A percentile compares a stretch with the other conserved stretches of the same genome.
Conservation (phyloP, 2,888 invertebrate genomes). For the Nemoura dubitans region DNA sequence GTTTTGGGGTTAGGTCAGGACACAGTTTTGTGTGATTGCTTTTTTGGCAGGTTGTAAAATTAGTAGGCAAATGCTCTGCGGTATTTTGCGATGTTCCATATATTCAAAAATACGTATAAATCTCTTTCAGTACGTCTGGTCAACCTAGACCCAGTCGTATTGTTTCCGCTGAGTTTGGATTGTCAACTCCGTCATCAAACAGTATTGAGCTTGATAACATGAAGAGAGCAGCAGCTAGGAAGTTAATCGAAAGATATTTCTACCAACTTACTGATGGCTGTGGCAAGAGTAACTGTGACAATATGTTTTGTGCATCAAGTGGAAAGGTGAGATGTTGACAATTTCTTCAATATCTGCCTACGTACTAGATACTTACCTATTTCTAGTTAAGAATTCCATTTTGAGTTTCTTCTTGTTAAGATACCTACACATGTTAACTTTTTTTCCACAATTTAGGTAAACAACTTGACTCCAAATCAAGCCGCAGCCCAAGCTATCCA, state of each 20-base stretch:
- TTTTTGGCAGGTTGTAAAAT: neutral
- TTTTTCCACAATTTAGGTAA: slow-evolving; percentile 62
- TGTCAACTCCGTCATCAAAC: slow-evolving; percentile 45
- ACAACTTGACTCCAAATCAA: slow-evolving; percentile 83
- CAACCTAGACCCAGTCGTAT: neutral
- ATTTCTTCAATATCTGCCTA: neutral
- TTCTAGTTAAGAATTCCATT: too few species aligned
- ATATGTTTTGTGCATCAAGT: slow-evolving; percentile 89
- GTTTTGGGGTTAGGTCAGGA: slow-evolving; percentile 4
- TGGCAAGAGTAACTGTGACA: slow-evolving; percentile 86
- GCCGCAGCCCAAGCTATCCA: slow-evolving; percentile 91
- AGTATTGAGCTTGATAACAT: slow-evolving; percentile 57
- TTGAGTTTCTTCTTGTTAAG: too few species aligned
- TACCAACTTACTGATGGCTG: slow-evolving; percentile 93
- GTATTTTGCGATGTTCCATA: neutral
- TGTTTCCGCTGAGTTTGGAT: slow-evolving; percentile 44
- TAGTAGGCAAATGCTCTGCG: neutral
- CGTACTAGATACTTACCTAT: too few species aligned
- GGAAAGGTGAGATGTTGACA: slow-evolving; percentile 70
- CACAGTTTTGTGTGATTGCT: neutral
- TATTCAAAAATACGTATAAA: neutral
- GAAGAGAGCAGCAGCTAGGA: slow-evolving; percentile 73
- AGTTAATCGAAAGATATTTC: slow-evolving; percentile 90
- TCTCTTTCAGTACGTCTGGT: neutral
- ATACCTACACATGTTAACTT: too few species aligned